A percentile compares a stretch with the other conserved stretches of the same genome.
phyloP scores from a whole-genome alignment of 2,888 invertebrate species.

The Nemurella pictetii region DNA sequence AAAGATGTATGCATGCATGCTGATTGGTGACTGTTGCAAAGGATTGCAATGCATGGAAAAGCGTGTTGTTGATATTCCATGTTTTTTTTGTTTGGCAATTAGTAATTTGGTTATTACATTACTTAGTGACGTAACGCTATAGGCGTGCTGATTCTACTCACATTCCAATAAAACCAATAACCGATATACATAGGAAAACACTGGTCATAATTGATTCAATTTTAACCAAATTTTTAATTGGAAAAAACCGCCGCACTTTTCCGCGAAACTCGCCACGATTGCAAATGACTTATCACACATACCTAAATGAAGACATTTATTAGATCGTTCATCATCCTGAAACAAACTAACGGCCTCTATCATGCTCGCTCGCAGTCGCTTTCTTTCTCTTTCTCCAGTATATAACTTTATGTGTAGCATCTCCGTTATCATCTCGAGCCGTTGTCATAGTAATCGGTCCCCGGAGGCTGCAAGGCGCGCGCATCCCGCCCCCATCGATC shows the following conservation, averaged over 20 bases:
- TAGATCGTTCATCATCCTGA: not conserved
- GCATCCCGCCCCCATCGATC: conserved; percentile 32
- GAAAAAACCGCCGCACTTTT: not conserved
- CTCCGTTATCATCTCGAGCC: conserved; percentile 35
- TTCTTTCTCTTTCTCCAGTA: conserved; percentile 27
- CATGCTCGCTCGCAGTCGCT: not conserved
- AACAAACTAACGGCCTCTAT: not conserved
- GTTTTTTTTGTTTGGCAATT: no score
- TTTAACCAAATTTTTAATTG: not conserved
- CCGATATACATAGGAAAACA: not conserved
- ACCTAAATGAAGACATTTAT: conserved; percentile 15
- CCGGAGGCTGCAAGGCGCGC: conserved; percentile 31
- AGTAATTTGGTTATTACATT: no score
- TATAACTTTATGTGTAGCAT: conserved; percentile 28
- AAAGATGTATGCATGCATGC: no score
- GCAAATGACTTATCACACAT: not conserved
- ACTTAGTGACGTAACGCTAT: no score
- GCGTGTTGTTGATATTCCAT: no score
- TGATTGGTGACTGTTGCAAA: no score
- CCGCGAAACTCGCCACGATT: not conserved
- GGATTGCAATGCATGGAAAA: no score
- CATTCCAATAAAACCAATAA: not conserved
- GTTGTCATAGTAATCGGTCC: conserved; percentile 35
- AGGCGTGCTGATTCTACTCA: no score
- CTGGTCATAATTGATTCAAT: not conserved